Percentiles rank a stretch among this genome's conserved stretches.
Conservation (phyloP, 2,113 vertebrate species). For the Acrocephalus arundinaceus region DNA sequence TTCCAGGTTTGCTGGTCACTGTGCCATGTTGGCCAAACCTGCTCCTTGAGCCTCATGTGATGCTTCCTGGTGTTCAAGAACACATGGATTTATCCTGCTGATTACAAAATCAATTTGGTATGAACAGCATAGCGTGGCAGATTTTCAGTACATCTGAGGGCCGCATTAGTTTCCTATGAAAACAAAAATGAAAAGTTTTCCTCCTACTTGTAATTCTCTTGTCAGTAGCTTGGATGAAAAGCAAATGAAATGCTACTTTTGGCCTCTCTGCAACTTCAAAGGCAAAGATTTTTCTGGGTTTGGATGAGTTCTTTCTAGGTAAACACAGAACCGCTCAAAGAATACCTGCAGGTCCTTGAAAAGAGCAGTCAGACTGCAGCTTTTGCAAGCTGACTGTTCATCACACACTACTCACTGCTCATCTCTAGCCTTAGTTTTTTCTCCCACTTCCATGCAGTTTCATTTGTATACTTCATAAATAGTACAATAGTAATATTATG, state of each 20-base stretch:
- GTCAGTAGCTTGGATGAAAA: background rate
- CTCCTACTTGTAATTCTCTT: background rate
- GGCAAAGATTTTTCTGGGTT: background rate
- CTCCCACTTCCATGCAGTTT: background rate
- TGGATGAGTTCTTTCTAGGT: background rate
- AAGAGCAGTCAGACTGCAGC: background rate
- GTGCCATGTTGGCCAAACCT: background rate
- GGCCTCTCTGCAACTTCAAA: background rate
- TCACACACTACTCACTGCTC: background rate
- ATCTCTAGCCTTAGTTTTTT: background rate
- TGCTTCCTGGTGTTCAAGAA: background rate
- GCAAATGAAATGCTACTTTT: background rate
- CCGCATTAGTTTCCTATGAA: background rate
- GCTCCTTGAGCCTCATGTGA: fast-evolving
- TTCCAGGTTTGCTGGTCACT: background rate
- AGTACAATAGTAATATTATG: background rate
- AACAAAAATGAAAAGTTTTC: background rate
- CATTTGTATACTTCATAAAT: background rate
- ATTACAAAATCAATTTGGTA: background rate
- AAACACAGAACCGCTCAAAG: background rate
- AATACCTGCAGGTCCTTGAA: background rate
- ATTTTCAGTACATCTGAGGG: background rate
- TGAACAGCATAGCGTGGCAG: fast-evolving
- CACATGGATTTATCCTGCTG: background rate
- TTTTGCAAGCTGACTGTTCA: background rate